Evolutionary conservation across 2,797 vertebrate species (phyloP), one percentile per base, ranked within the genome.

Genomic region (Takifugu ocellatus): DNA sequence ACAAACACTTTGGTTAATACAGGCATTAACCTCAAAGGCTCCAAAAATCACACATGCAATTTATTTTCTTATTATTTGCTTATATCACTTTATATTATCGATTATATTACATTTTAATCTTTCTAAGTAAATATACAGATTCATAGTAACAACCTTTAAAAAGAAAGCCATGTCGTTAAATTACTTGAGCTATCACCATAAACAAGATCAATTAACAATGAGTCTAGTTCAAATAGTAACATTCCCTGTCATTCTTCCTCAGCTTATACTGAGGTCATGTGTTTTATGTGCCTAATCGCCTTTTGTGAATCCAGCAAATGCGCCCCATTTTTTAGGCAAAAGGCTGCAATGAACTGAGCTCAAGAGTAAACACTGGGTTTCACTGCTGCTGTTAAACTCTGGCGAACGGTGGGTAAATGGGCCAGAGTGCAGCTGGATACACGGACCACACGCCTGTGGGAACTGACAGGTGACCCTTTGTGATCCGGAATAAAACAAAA

Each of bases 391-490:
- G 63, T 83, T 87, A 83, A 88, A 87, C 70, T 77, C 61, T 1
- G 57, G 70, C 74, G 83, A 82, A 85, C 68, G 65, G 81, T 73
- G 74, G 79, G 81, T 85, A 83, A 85, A 85, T 50, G 72, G 69
- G 60, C 63, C 59, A 51, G 56, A 76, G 71, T 70, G 81, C 88
- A 91, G 89, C 89, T 90, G 90, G 82, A 81, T 83, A 83, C 81
- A 84, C 82, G 69, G 71, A 70, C 68, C 72, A 49, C 55, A 76
- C 51, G 74, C 65, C 68, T 63, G 75, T 83, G 82, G 82, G 82
- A 87, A 72, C 56, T 66, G 86, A 85, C 89, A 90, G 89, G 79
- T 89, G 87, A 90, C 51, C 63, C 75, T 73, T 82, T 84, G 72
- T 81, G 43, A 68, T 57, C 46, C 71, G 54, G 43, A 62, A 49